Evolutionary conservation across 2,888 invertebrate genomes (phyloP).

Genomic region (Calameuta filiformis): DNA sequence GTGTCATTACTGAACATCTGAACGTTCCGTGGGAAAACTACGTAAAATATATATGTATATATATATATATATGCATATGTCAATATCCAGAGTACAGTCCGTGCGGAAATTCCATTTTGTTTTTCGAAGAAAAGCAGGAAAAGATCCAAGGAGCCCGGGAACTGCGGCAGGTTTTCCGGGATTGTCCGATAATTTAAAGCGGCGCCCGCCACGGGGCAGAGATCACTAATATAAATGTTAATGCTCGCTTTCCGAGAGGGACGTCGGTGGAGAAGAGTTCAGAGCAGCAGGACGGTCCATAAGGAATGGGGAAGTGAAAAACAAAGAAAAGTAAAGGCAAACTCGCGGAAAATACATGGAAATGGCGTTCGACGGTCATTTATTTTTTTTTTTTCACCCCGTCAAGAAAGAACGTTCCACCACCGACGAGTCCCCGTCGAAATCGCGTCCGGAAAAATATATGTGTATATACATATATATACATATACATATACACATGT

Average conservation of each 20-base stretch:
- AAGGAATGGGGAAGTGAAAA: neutral
- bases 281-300: neutral
- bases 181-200: constrained; percentile 44
- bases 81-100: neutral
- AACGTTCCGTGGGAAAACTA: neutral
- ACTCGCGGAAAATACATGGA: constrained; percentile 34
- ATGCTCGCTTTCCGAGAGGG: constrained; percentile 28
- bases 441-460: neutral
- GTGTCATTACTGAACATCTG: neutral
- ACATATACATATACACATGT: neutral
- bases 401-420: neutral
- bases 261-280: neutral
- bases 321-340: constrained; percentile 20
- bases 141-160: constrained; percentile 23
- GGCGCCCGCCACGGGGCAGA: constrained; percentile 31
- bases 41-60: neutral
- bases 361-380: constrained; percentile 33
- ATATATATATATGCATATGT: no score
- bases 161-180: constrained; percentile 32
- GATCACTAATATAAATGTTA: constrained; percentile 56
- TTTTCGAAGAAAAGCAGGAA: neutral
- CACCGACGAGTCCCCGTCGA: neutral
- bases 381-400: constrained; percentile 21
- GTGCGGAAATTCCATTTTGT: neutral
- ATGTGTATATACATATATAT: neutral